Conservation (phyloP, 2,888 invertebrate genomes). For the Drosophila picticornis region DNA sequence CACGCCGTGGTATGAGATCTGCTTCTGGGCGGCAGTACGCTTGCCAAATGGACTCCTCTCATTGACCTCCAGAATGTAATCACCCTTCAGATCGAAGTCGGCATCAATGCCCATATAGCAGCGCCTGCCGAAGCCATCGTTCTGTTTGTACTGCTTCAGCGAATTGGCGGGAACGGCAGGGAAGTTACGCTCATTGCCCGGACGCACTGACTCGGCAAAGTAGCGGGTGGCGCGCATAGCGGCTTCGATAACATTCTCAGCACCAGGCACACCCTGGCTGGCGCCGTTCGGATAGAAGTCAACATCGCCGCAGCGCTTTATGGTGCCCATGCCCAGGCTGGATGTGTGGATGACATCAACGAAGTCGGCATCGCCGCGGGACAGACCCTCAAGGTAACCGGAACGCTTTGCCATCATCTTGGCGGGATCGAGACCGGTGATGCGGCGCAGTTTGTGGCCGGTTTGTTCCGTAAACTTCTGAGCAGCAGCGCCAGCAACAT, state of each 20-base stretch:
- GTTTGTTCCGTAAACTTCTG: constrained; percentile 76
- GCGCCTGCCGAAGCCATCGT: constrained; percentile 76
- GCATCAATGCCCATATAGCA: constrained; percentile 82
- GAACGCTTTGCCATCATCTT: constrained; percentile 67
- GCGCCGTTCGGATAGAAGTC: constrained; percentile 84
- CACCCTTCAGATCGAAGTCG: constrained; percentile 77
- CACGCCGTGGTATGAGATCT: constrained; percentile 67
- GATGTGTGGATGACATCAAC: constrained; percentile 84
- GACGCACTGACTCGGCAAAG: constrained; percentile 84
- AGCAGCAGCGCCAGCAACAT: constrained; percentile 83
- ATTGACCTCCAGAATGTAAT: constrained; percentile 83
- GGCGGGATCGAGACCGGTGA: constrained; percentile 84
- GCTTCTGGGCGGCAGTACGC: constrained; percentile 72
- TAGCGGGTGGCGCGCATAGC: constrained; percentile 80
- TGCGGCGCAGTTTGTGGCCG: constrained; percentile 81
- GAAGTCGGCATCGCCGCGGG: constrained; percentile 84
- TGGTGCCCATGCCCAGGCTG: constrained; percentile 75
- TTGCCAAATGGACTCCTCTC: constrained; percentile 81
- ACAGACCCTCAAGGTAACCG: constrained; percentile 71
- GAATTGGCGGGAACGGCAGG: constrained; percentile 83
- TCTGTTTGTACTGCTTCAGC: constrained; percentile 76
- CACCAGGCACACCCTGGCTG: constrained; percentile 74
- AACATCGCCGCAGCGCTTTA: constrained; percentile 75
- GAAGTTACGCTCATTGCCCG: constrained; percentile 83
- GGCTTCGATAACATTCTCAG: constrained; percentile 81